A percentile compares a stretch with the other conserved stretches of the same genome.
phyloP scores from a whole-genome alignment of 2,888 invertebrate genomes.

The Callyntrura guangdongensis region DNA sequence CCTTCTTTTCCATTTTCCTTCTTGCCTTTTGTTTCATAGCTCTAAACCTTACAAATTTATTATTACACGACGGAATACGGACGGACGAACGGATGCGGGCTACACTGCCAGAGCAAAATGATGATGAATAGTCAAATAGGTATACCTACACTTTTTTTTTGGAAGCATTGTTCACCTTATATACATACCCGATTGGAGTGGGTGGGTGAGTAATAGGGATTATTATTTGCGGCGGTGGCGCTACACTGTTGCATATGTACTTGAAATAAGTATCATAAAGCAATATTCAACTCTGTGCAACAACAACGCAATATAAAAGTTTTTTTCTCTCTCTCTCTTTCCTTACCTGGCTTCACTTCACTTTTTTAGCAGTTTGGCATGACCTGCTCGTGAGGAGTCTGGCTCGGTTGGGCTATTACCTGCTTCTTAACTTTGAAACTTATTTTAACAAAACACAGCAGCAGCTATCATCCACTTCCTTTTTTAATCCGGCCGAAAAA shows the following conservation, averaged over 20 bases:
- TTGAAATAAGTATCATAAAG: constrained; percentile 20
- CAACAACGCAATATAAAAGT: background rate
- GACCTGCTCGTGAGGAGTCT: constrained; percentile 47
- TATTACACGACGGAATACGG: background rate
- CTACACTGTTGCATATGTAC: constrained; percentile 61
- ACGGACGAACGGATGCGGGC: constrained; percentile 13
- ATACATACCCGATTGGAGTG: constrained; percentile 2
- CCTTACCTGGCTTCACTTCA: constrained; percentile 31
- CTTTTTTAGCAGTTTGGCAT: constrained; percentile 41
- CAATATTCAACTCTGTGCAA: background rate
- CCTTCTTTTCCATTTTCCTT: constrained; percentile 52
- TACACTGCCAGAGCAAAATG: background rate
- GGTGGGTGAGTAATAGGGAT: constrained; percentile 55
- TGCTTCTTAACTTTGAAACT: constrained; percentile 44
- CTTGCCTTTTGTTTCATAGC: background rate
- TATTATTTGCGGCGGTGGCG: background rate
- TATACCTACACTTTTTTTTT: background rate
- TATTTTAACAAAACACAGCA: constrained; percentile 44
- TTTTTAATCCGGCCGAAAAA: constrained; percentile 60
- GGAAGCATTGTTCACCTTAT: constrained; percentile 2
- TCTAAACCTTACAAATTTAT: background rate
- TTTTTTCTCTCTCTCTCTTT: constrained; percentile 2
- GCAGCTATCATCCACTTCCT: constrained; percentile 76
- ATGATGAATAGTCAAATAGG: constrained; percentile 21
- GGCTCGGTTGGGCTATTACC: background rate